phyloP scores from a whole-genome alignment of 37 sponge, comb jelly and placozoan genomes.

The Hormiphora californensis region DNA sequence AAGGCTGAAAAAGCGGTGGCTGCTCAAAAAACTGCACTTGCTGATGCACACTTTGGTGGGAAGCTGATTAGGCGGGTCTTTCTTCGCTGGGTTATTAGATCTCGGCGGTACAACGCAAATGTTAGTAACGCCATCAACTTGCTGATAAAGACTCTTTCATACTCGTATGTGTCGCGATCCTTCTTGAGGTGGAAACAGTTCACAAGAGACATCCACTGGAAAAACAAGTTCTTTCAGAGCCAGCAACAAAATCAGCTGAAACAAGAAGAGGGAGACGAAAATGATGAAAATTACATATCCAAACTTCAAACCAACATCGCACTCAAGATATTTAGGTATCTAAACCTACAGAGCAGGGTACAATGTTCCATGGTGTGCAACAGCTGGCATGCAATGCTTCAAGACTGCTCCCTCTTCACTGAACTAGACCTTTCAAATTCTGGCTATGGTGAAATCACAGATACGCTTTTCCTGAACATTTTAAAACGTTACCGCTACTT shows the following conservation, averaged over 20 bases:
- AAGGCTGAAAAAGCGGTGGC: background rate
- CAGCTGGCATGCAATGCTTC: slow-evolving; percentile 11
- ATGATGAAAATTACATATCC: slow-evolving; percentile 31
- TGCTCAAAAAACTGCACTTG: background rate
- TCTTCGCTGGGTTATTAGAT: background rate
- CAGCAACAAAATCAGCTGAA: background rate
- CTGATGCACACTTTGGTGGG: background rate
- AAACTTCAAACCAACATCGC: background rate
- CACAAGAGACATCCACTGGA: slow-evolving; percentile 48
- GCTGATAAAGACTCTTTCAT: background rate
- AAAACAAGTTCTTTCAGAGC: slow-evolving; percentile 49
- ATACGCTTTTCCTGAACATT: background rate
- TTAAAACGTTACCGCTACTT: slow-evolving; percentile 23
- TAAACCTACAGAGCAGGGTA: slow-evolving; percentile 12
- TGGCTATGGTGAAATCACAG: background rate
- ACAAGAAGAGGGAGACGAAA: background rate
- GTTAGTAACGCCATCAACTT: background rate
- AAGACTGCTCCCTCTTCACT: slow-evolving; percentile 31
- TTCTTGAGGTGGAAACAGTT: background rate
- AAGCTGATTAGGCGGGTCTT: background rate
- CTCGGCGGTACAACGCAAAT: background rate
- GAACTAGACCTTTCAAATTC: slow-evolving; percentile 14
- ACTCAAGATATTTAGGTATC: background rate
- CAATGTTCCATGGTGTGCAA: slow-evolving; percentile 42
- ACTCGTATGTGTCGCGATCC: slow-evolving; percentile 12